Base-by-base conservation (phyloP, 2,113 vertebrate genomes). In the Calidris pygmaea region DNA sequence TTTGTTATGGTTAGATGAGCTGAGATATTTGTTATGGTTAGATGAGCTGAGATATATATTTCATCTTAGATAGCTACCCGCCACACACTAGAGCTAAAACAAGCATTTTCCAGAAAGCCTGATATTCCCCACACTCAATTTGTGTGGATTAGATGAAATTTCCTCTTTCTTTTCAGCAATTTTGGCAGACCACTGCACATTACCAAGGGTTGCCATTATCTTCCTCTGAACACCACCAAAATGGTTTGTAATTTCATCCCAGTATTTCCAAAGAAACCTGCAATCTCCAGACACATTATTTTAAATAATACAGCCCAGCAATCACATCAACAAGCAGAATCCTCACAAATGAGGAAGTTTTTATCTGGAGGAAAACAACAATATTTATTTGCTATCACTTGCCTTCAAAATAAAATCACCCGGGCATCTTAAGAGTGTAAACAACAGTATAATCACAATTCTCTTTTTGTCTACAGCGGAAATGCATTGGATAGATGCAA, bases 171-270 rank as follows among this genome's bases (percentile, higher is more conserved):
- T 96, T 97, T 70, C 74, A 95, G 85, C 83, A 93, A 93, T 96
- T 96, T 90, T 95, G 95, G 86, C 72, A 88, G 76, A 78, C 79
- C 1, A 14, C 50, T 91, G 88, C 71, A 83, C 67, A 74, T 93
- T 96, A 90, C 90, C 48, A 85, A 81, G 68, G 56, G 68, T 84
- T 97, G 72, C 93, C 93, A 94, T 96, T 96, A 96, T 96, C 90
- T 74, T 95, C 76, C 30, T 74, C 93, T 89, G 60, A 93, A 86
- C 35, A 26, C 52, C 15, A 30, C 76, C 10, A 3, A 92, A 94
- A 94, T 92, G 43, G 16, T 92, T 94, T 93, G 90, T 93, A 92
- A 96, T 97, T 96, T 96, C 93, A 94, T 93, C 68, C 76, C 83
- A 72, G 53, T 67, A 94, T 89, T 95, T 94, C 92, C 83, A 92